phyloP scores from a whole-genome alignment of 2,888 invertebrate species.

The Tinea pellionella region DNA sequence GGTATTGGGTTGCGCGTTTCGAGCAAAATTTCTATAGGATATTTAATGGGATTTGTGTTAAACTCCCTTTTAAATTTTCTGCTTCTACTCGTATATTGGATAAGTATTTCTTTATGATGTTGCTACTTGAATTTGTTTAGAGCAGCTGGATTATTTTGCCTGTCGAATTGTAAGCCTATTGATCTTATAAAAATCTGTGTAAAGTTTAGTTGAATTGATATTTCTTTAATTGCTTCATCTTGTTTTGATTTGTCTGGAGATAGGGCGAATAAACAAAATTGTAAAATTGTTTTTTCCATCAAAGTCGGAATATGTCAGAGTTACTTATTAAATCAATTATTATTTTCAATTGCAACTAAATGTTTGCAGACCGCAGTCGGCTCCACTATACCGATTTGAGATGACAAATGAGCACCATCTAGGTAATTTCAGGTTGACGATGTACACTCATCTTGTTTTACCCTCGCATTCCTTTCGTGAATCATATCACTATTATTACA shows the following conservation, averaged over 20 bases:
- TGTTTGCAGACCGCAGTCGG: no score
- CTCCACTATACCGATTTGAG: no score
- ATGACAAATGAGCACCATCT: no score
- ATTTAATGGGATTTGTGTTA: conserved; percentile 13
- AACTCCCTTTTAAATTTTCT: not conserved
- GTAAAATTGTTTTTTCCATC: not conserved
- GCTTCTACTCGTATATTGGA: not conserved
- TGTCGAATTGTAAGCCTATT: conserved; percentile 5
- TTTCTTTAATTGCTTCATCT: not conserved
- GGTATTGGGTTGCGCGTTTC: not conserved
- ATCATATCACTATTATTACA: no score
- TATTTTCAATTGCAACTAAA: no score
- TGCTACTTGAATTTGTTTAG: conserved; percentile 10
- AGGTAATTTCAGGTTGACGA: no score
- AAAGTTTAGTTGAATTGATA: not conserved
- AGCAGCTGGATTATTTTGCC: not conserved
- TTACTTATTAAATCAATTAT: not conserved
- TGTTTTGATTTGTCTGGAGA: not conserved
- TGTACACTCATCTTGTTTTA: no score
- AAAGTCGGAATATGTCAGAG: not conserved
- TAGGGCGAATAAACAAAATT: not conserved
- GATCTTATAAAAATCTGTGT: not conserved
- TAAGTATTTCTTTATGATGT: conserved; percentile 5
- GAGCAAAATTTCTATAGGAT: not conserved
- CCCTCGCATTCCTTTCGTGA: no score